Base-by-base conservation (phyloP, 2,113 vertebrate genomes). In the Sapayoa aenigma region DNA sequence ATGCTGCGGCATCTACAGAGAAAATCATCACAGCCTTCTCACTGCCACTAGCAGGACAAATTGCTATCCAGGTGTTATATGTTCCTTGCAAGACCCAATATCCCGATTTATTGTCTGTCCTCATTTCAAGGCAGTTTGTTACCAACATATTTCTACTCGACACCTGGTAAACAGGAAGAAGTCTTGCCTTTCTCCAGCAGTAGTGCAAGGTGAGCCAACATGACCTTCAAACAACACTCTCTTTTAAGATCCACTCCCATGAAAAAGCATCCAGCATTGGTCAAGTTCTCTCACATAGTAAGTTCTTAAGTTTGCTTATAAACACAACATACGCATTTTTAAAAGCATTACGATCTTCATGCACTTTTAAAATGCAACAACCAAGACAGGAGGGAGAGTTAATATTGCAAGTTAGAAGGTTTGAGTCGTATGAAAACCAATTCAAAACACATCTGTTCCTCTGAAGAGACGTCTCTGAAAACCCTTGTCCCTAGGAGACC, bases 401-500 rank as follows among this genome's bases (percentile, higher is more conserved):
- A 93, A 86, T 67, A 77, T 4, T 41, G 6, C n/a, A 85, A 80
- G 44, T 73, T 58, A 47, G 56, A 56, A 91, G 42, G 39, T 46
- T 60, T 9, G 21, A 80, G 27, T 65, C 0, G 0, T 14, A 80
- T 11, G 39, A 85, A 88, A 76, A 80, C 19, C 0, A 2, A 91
- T 71, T 79, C 53, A 73, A 94, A 93, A 79, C 6, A 18, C 72
- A 74, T 95, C 67, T 91, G 84, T 41, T 95, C 14, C 58, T 95
- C 77, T 56, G 23, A 87, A 90, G 49, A 84, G 42, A 31, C 63
- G 10, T 24, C 63, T 93, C 86, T 17, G 7, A 81, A 65, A 89
- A 44, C 14, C 52, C 77, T 63, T 31, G 65, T 56, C 72, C 83
- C 92, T 53, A 39, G 23, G 83, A 93, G 83, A 80, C 55, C 71